Evolutionary conservation across 1,140 invertebrate genomes (phyloP), one percentile per base, ranked within the genome.

Genomic region (Drosophila takahashii): DNA sequence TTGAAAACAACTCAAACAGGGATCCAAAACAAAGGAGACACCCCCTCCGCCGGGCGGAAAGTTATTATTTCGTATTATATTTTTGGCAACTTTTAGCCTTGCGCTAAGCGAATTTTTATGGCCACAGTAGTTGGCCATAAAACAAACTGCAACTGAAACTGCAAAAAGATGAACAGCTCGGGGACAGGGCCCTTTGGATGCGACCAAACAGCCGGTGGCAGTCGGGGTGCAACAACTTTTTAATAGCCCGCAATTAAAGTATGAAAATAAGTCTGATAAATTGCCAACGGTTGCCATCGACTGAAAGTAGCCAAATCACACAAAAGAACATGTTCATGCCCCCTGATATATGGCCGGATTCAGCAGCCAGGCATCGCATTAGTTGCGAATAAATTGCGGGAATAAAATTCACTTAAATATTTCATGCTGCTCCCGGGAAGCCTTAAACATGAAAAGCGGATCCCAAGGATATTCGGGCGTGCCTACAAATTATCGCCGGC

Each of bases 381-480:
- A 79, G 80, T 81, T 83, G 62, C 81, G 59, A 73, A 74, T 85
- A 85, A 86, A 86, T 85, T 77, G 66, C 75, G 59, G 67, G 62
- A 85, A 85, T 80, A 65, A 85, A 86, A 86, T 85, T 77, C 77
- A 80, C 66, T 85, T 85, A 80, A 85, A 85, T 85, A 80, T 80
- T 85, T 85, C 61, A 85, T 77, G 73, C 58, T 57, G 58, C 37
- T n/a, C 22, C 18, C 22, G 39, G 22, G 13, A 22, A 72, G 61
- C 69, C 52, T 37, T 51, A 60, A 72, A 73, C 81, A 84, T 80
- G 66, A 77, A 76, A 67, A 53, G 81, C 48, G 75, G 54, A 61
- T 58, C 47, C 47, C 56, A 75, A 62, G 77, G 47, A 69, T 77
- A 67, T 64, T 44, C 57, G 37, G 54, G 62, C 48, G 72, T 84